Evolutionary conservation across 2,888 invertebrate genomes (phyloP).

Genomic region (Notodromas monacha): DNA sequence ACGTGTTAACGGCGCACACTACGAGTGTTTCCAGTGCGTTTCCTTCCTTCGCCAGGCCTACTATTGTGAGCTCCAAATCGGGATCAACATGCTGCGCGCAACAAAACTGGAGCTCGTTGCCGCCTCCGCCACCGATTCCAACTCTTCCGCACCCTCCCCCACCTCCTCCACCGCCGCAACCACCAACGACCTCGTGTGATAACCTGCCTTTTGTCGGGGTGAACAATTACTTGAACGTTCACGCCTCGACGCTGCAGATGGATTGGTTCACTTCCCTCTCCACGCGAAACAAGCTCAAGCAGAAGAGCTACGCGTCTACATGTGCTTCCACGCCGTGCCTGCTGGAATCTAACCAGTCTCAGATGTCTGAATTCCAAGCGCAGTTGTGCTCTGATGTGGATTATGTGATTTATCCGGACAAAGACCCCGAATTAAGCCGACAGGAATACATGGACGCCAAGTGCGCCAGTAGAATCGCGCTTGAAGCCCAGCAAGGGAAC

Average conservation of each 20-base stretch:
- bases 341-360: too few relatives aligned
- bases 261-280: too few relatives aligned
- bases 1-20: not conserved
- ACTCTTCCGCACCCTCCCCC: too few relatives aligned
- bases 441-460: conserved; percentile 56
- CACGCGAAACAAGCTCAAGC: too few relatives aligned
- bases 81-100: not conserved
- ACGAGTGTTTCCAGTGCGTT: not conserved
- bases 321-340: too few relatives aligned
- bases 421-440: conserved; percentile 57
- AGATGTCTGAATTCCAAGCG: conserved; percentile 55
- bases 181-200: not conserved
- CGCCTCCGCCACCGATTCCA: too few relatives aligned
- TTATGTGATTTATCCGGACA: conserved; percentile 60
- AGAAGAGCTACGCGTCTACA: too few relatives aligned
- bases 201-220: not conserved
- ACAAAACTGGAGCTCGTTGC: too few relatives aligned
- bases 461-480: not conserved
- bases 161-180: not conserved
- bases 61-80: too few relatives aligned
- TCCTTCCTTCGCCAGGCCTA: not conserved
- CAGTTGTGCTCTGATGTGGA: conserved; percentile 67
- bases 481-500: too few relatives aligned
- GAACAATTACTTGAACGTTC: conserved; percentile 1
- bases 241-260: too few relatives aligned